Conservation (phyloP, 2,888 invertebrate genomes). For the Suillia variegata region DNA sequence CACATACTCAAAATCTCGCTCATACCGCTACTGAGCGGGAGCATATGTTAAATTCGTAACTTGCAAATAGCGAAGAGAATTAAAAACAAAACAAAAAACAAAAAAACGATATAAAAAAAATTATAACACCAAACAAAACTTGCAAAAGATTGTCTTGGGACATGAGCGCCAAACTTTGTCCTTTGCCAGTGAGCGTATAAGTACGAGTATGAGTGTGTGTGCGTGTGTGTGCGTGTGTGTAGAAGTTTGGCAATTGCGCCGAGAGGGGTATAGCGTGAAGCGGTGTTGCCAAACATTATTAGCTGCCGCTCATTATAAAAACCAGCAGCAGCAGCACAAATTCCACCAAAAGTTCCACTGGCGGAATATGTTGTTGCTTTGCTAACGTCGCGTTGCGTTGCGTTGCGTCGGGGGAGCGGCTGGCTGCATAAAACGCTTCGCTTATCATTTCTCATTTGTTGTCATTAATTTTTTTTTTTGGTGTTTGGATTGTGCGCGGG, state of each 20-base stretch:
- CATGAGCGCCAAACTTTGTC: slow-evolving; percentile 1
- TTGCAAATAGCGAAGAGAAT: background rate
- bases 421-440: slow-evolving; percentile 10
- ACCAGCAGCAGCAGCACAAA: background rate
- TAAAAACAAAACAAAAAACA: too few species aligned
- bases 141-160: slow-evolving; percentile 5
- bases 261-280: background rate
- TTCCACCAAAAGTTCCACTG: background rate
- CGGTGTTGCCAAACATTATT: background rate
- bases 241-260: background rate
- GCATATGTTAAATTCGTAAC: background rate
- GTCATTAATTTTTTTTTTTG: slow-evolving; percentile 14
- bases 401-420: background rate
- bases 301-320: slow-evolving; percentile 3
- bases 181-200: background rate
- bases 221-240: slow-evolving; percentile 6
- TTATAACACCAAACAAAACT: too few species aligned
- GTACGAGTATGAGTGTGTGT: slow-evolving; percentile 7
- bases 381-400: too few species aligned
- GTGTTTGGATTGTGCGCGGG: background rate
- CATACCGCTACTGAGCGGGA: background rate
- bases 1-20: background rate
- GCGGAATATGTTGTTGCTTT: too few species aligned
- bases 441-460: slow-evolving; percentile 20
- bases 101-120: too few species aligned